phyloP scores from a whole-genome alignment of 53 echinoderm and acorn worm genomes.

The Hippasteria phrygiana region DNA sequence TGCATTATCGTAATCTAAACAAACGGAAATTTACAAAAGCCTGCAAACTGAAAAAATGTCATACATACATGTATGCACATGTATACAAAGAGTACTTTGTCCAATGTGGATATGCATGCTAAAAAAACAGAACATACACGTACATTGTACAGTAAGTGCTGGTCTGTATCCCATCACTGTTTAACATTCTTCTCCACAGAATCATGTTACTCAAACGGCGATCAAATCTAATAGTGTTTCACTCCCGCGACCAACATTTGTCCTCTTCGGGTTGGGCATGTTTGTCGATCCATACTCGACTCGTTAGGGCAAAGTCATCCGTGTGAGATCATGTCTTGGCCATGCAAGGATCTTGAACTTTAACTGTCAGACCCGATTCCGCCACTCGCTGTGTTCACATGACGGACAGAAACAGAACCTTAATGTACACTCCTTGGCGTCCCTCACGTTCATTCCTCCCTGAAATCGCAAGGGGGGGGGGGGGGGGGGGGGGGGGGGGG shows the following conservation, averaged over 20 bases:
- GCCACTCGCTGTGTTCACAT: conserved; percentile 31
- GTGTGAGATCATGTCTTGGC: conserved; percentile 35
- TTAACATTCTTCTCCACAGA: neutral
- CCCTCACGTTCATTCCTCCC: neutral
- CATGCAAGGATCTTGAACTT: conserved; percentile 56
- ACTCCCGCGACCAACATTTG: conserved; percentile 13
- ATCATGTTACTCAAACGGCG: neutral
- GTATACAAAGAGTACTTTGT: neutral
- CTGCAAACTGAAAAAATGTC: too few relatives aligned
- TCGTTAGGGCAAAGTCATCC: neutral
- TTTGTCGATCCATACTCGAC: neutral
- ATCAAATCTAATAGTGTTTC: neutral
- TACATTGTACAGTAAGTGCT: neutral
- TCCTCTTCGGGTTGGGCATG: neutral
- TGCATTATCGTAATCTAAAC: too few relatives aligned
- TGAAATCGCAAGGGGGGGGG: neutral
- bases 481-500: neutral
- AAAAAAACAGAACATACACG: too few relatives aligned
- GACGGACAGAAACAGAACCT: conserved; percentile 28
- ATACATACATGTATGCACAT: conserved; percentile 11
- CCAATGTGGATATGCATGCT: too few relatives aligned
- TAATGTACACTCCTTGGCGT: conserved; percentile 38
- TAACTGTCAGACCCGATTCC: conserved; percentile 41
- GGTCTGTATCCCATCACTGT: too few relatives aligned
- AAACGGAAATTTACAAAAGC: too few relatives aligned